These are phyloP conservation scores for Serilophus lunatus DNA, from an alignment of 2,113 vertebrate species.

Conservation along the genomic window DNA sequence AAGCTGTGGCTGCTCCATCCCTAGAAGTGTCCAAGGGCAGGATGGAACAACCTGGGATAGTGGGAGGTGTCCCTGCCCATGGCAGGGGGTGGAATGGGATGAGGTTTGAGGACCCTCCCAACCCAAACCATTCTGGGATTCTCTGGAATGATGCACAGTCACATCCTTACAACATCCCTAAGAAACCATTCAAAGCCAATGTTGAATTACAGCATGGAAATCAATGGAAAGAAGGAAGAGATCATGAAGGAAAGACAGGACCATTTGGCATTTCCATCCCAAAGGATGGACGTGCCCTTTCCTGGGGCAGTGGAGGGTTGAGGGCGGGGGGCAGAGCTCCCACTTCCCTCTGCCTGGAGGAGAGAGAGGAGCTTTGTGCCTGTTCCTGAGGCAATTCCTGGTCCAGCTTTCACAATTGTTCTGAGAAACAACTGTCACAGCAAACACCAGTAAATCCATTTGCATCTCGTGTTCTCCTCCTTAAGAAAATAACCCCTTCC, in stretches of 20 bases:
- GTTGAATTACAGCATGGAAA: rapidly evolving
- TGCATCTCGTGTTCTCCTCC: neutral
- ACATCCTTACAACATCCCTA: rapidly evolving
- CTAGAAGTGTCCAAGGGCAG: neutral
- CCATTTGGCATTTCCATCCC: neutral
- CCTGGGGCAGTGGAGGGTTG: rapidly evolving
- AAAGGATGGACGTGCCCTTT: neutral
- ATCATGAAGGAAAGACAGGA: rapidly evolving
- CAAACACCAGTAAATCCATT: neutral
- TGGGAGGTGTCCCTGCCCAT: neutral
- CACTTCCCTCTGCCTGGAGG: neutral
- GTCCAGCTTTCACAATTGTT: slow-evolving; percentile 8
- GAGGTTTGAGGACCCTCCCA: neutral
- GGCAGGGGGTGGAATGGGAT: neutral
- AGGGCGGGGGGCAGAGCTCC: neutral
- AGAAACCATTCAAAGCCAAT: neutral
- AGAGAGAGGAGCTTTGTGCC: neutral
- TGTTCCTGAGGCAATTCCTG: neutral
- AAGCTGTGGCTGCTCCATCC: neutral
- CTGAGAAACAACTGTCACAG: neutral
- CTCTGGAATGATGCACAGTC: neutral
- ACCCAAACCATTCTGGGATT: neutral
- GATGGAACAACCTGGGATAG: neutral
- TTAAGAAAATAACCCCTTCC: neutral
- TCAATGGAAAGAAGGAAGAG: neutral